These are phyloP conservation scores for Glandiceps talaboti DNA, from an alignment of 53 echinoderm and acorn worm species.

Conservation along the genomic window DNA sequence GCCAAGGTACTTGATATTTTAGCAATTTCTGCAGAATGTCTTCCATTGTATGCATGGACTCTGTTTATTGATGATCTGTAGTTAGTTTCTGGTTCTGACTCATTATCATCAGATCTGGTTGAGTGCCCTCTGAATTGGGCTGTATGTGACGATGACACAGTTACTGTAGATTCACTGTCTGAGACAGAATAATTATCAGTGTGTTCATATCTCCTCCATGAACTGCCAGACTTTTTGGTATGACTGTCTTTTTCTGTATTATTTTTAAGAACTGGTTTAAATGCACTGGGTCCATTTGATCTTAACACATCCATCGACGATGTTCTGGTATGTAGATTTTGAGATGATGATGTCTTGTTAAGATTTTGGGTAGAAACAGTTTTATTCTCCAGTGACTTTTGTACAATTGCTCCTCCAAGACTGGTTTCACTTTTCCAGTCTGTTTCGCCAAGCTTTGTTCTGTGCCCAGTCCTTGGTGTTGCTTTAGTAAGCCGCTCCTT, in stretches of 20 bases:
- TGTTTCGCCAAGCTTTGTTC: constrained; percentile 8
- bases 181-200: neutral
- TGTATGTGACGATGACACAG: too few relatives aligned
- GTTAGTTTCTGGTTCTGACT: neutral
- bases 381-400: neutral
- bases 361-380: neutral
- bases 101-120: neutral
- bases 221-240: neutral
- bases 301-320: neutral
- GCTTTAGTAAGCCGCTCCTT: neutral
- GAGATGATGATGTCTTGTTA: neutral
- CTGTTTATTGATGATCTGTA: too few relatives aligned
- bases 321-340: neutral
- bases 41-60: neutral
- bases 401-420: constrained; percentile 23
- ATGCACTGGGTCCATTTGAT: neutral
- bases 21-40: neutral
- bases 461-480: neutral
- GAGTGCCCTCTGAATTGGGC: neutral
- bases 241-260: neutral
- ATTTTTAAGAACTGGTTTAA: neutral
- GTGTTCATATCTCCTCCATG: neutral
- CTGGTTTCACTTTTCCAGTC: constrained; percentile 21
- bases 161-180: neutral
- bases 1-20: neutral